Conservation (phyloP, 1,140 invertebrate genomes). For the Aphelenchoides avenae region DNA sequence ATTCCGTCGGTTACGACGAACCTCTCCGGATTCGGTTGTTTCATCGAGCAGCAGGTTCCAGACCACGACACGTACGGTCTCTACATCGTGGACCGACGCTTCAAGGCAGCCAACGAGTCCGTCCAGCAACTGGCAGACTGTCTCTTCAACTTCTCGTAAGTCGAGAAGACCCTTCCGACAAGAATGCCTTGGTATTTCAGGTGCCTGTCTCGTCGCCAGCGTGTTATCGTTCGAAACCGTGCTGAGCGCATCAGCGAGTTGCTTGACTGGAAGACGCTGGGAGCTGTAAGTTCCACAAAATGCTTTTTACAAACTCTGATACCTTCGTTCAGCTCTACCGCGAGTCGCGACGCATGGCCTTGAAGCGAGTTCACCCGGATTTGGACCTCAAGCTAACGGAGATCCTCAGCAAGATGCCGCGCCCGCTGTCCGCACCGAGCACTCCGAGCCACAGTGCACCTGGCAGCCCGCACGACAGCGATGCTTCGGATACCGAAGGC, state of each 20-base stretch:
- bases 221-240: conserved; percentile 95
- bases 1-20: conserved; percentile 96
- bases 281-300: conserved; percentile 22
- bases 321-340: conserved; percentile 49
- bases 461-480: conserved; percentile 30
- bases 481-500: conserved; percentile 40
- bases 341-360: conserved; percentile 54
- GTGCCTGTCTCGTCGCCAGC: conserved; percentile 81
- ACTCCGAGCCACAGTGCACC: conserved; percentile 40
- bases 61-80: conserved; percentile 98
- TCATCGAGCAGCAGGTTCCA: conserved; percentile 95
- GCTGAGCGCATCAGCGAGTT: conserved; percentile 94
- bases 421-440: conserved; percentile 45
- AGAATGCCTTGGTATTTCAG: conserved; percentile 75
- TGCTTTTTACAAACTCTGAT: background rate
- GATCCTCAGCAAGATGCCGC: conserved; percentile 44
- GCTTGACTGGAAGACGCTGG: conserved; percentile 92
- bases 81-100: conserved; percentile 90
- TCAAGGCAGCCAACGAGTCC: conserved; percentile 80
- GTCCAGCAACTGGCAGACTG: conserved; percentile 85
- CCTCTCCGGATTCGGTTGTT: conserved; percentile 97
- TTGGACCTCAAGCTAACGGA: conserved; percentile 54
- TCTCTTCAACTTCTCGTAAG: conserved; percentile 48
- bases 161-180: background rate
- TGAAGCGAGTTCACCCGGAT: conserved; percentile 53